Percentiles rank a stretch among this genome's conserved stretches.
Evolutionary conservation across 2,888 invertebrate genomes (phyloP).

Genomic region (Blera fallax): DNA sequence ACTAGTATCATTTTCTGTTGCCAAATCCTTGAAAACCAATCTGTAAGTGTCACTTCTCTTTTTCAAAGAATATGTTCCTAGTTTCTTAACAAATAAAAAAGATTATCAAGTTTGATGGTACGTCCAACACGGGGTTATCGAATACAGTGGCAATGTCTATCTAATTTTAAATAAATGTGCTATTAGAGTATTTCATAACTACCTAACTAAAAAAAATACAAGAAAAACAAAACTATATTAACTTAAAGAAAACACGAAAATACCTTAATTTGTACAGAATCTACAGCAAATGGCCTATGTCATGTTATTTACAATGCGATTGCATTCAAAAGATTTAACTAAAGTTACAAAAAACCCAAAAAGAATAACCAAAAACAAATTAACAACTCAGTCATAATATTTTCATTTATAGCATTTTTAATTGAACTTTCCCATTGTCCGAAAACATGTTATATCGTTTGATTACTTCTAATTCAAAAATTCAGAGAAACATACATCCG

Average conservation of each 20-base stretch:
- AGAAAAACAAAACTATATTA: neutral
- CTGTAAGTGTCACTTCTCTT: no score
- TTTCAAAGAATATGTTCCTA: no score
- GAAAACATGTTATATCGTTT: constrained; percentile 70
- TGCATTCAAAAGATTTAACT: constrained; percentile 15
- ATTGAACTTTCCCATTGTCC: constrained; percentile 65
- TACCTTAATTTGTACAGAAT: constrained; percentile 25
- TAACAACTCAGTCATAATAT: constrained; percentile 2
- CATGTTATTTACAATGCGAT: constrained; percentile 66
- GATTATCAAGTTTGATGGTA: no score
- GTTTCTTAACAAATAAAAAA: no score
- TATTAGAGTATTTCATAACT: constrained; percentile 25
- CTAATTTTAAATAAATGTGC: neutral
- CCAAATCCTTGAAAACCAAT: no score
- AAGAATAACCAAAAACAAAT: no score
- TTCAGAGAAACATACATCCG: neutral
- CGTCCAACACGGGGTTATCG: no score
- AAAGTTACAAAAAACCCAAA: constrained; percentile 11
- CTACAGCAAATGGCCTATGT: constrained; percentile 47
- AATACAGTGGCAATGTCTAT: no score
- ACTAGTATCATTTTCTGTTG: no score
- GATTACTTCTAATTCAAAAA: constrained; percentile 68
- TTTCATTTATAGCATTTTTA: constrained; percentile 4
- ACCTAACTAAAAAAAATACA: neutral
- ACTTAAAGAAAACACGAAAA: neutral